Conservation (phyloP, 2,113 vertebrate genomes). For the Psilopsiagon aurifrons region DNA sequence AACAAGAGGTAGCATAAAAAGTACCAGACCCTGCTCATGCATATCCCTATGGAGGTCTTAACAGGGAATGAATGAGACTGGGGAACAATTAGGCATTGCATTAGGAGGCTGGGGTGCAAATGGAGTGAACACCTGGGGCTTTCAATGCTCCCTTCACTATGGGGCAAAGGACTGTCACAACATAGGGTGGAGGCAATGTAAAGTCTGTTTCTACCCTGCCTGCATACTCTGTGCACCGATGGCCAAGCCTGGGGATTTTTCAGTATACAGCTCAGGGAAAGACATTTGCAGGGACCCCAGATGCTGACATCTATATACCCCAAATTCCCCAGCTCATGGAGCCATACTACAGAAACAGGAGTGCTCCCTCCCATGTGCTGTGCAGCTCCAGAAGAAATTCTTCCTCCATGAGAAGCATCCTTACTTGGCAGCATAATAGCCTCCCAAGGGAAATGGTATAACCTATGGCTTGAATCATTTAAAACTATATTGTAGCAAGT, state of each 20-base stretch:
- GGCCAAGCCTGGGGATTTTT: background rate
- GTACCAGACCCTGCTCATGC: fast-evolving
- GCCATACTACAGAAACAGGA: background rate
- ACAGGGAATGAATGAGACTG: background rate
- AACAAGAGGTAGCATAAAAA: background rate
- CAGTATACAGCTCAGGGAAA: fast-evolving
- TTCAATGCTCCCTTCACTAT: background rate
- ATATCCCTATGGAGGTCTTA: background rate
- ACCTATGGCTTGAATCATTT: background rate
- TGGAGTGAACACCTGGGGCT: background rate
- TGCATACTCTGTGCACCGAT: background rate
- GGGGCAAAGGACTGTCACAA: background rate
- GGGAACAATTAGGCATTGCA: background rate
- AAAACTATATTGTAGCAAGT: background rate
- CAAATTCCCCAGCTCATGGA: background rate
- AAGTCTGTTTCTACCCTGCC: background rate
- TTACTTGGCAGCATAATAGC: background rate
- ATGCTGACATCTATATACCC: fast-evolving
- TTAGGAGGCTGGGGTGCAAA: background rate
- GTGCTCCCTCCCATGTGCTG: background rate
- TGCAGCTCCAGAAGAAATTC: background rate
- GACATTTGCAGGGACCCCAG: background rate
- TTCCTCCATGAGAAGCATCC: background rate
- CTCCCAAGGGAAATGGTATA: background rate
- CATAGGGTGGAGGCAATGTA: background rate